Conservation (phyloP, 2,797 vertebrate genomes). For the Vireo griseus region DNA sequence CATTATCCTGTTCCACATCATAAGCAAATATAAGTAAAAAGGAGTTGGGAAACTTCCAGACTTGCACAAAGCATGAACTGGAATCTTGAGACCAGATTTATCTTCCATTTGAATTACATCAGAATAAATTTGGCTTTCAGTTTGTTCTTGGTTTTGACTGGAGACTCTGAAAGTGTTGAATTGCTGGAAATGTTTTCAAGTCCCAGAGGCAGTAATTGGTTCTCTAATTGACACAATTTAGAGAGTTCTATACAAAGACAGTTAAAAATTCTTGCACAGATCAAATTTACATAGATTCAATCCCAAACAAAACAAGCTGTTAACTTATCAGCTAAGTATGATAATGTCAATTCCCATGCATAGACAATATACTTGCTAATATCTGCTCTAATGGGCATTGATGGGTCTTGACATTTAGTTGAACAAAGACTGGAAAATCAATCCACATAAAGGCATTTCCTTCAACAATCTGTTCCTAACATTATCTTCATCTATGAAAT, state of each 20-base stretch:
- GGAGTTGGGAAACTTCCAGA: background rate
- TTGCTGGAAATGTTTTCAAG: constrained; percentile 35
- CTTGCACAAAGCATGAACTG: background rate
- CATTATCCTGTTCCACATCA: background rate
- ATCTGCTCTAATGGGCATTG: background rate
- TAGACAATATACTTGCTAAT: background rate
- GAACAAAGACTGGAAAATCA: background rate
- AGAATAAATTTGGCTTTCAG: constrained; percentile 37
- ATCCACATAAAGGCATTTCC: background rate
- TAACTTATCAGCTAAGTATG: background rate
- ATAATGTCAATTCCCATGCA: background rate
- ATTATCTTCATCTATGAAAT: background rate
- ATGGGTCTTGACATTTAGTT: background rate
- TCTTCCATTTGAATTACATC: constrained; percentile 13
- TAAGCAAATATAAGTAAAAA: background rate
- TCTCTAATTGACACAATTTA: background rate
- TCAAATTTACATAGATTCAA: background rate
- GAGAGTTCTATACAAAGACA: background rate
- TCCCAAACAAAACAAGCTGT: background rate
- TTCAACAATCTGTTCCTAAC: background rate
- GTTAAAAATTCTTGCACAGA: background rate
- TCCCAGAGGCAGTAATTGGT: background rate
- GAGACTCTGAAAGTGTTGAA: constrained; percentile 9
- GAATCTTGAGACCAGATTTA: constrained; percentile 34
- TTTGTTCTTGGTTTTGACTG: constrained; percentile 31